phyloP scores from a whole-genome alignment of 2,888 invertebrate species.

The Lasioglossum morio region DNA sequence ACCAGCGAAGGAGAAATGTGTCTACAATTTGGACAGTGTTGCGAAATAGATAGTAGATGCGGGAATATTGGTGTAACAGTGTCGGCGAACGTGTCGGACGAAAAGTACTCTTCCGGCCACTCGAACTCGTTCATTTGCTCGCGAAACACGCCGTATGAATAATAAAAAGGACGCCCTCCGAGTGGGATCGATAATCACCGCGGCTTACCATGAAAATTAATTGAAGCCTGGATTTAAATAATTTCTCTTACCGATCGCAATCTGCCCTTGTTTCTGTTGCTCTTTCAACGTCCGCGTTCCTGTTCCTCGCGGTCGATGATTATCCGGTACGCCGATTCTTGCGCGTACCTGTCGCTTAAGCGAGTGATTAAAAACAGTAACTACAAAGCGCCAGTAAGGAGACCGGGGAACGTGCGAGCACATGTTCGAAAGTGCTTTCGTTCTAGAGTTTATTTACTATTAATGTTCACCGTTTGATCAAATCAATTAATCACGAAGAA shows the following conservation, averaged over 20 bases:
- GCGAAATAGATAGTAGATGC: background rate
- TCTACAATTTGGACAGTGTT: background rate
- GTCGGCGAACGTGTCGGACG: slow-evolving; percentile 7
- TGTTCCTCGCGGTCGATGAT: background rate
- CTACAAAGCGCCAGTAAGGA: background rate
- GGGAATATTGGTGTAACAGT: background rate
- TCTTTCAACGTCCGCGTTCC: background rate
- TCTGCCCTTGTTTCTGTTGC: background rate
- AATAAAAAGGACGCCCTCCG: slow-evolving; percentile 16
- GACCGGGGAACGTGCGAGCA: background rate
- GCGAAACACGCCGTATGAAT: slow-evolving; percentile 17
- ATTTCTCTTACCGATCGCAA: slow-evolving; percentile 12
- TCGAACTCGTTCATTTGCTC: slow-evolving; percentile 32
- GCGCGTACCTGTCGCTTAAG: background rate
- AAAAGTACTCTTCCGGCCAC: slow-evolving; percentile 33
- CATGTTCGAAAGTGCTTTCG: background rate
- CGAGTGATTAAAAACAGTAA: background rate
- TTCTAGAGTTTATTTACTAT: background rate
- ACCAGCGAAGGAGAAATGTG: background rate
- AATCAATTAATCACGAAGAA: background rate
- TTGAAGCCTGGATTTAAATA: slow-evolving; percentile 40
- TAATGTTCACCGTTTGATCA: background rate
- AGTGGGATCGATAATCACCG: slow-evolving; percentile 35
- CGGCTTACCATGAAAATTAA: slow-evolving; percentile 31
- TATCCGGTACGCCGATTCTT: background rate